Evolutionary conservation across 1,140 invertebrate species (phyloP), one percentile per base, ranked within the genome.

Genomic region (Cydia pomonella): DNA sequence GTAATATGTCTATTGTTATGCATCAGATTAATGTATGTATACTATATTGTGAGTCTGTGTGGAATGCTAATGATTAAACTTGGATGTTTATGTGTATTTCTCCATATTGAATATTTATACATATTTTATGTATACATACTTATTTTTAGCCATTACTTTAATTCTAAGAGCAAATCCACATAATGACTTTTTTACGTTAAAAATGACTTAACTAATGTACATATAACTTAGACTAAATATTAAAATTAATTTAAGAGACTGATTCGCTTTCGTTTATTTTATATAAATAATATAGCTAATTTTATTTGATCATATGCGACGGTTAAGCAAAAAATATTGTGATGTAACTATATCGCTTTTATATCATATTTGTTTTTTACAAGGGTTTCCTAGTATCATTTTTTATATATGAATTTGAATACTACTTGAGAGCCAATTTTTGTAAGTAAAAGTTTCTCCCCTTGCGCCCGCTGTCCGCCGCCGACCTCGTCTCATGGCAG

Each of bases 191-290:
- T 69, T 69, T 69, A 69, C 27, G 27, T 69, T 69, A 69, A 59
- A 59, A 59, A 59, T 59, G 53, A 69, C 64, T 33, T 38, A 33
- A 69, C 29, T 82, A 84, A 76, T 87, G 86, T 90, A 89, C 78
- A 90, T 90, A 92, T 81, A 83, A 80, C 72, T 82, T 88, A 89
- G 84, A 84, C 76, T 75, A 90, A 88, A 80, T 81, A 79, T 81
- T 63, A 88, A 84, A 86, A 84, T 79, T 73, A 91, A 89, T 85
- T 88, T 91, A 88, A 91, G 81, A 86, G 90, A 92, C 90, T 92
- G 90, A 92, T 90, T 91, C 88, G 82, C 85, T 89, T 88, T 87
- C 79, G 73, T 87, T 86, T 84, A 82, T 73, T 77, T 85, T 82
- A 79, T 78, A 74, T 76, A 77, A 66, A 74, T 75, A 76, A 21